Evolutionary conservation across 2,113 vertebrate genomes (phyloP), one percentile per base, ranked within the genome.

Genomic region (Lepus europaeus): DNA sequence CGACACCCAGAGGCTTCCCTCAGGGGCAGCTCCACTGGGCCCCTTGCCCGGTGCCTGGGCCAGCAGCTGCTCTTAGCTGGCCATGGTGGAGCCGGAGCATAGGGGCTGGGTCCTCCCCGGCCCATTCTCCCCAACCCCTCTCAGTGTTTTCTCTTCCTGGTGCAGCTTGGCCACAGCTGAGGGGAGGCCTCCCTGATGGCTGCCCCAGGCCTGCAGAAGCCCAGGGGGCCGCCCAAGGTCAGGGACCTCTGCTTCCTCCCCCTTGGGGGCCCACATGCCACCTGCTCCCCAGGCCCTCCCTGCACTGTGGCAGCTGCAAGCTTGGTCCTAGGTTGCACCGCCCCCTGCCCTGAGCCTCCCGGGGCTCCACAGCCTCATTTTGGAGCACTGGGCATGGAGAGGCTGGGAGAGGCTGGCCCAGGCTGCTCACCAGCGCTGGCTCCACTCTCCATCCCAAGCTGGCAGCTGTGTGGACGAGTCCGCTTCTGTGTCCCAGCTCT

Each of bases 21-120:
- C 36, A 64, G 29, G 4, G 49, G 29, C 27, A 53, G 17, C 31
- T 53, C n/a, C 2, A 0, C 1, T 1, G 19, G 25, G 19, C 22
- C 22, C 17, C 23, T 16, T 1, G 8, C 1, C 12, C 51, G 6
- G 9, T 11, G 8, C 20, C 45, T 31, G 68, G 12, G 22, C 51
- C 29, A 16, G 9, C 19, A 3, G 63, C 23, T 13, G 25, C 27
- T 12, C 12, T 27, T 7, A 11, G 80, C 12, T 68, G 51, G 8
- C 17, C 7, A 19, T 8, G 2, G 0, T 6, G 0, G 0, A 9
- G 31, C 8, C 79, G 61, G 56, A 56, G 29, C 9, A 20, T 49
- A 51, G 69, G 19, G 4, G 10, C 36, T 11, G 56, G 19, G 23
- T 2, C 2, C 59, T 11, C 45, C 16, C 1, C 25, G 0, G 11